phyloP scores from a whole-genome alignment of 1,140 invertebrate species.

The Ceratosolen fusciceps region DNA sequence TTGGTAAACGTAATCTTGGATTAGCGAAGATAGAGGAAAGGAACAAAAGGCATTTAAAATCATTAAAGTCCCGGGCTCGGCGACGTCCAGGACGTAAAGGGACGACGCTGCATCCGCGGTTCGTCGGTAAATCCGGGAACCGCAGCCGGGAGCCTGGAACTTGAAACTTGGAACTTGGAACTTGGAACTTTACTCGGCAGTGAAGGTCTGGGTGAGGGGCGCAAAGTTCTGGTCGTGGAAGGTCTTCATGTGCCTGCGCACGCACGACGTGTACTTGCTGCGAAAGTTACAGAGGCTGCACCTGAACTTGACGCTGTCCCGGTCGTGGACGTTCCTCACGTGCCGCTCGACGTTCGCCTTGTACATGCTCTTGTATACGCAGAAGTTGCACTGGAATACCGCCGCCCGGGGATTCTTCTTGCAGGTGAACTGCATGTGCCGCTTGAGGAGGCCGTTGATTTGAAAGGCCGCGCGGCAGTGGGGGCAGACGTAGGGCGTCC shows the following conservation, averaged over 20 bases:
- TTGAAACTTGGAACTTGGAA: too few relatives aligned
- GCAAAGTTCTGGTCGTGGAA: conserved; percentile 54
- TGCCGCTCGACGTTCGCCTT: conserved; percentile 66
- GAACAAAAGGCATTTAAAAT: too few relatives aligned
- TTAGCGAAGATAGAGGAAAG: too few relatives aligned
- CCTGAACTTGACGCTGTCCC: conserved; percentile 60
- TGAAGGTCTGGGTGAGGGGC: background rate
- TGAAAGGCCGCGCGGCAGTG: conserved; percentile 66
- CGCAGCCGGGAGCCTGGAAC: too few relatives aligned
- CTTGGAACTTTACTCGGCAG: too few relatives aligned
- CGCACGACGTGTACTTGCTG: conserved; percentile 66
- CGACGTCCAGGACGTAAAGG: too few relatives aligned
- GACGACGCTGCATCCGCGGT: too few relatives aligned
- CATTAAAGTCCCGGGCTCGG: too few relatives aligned
- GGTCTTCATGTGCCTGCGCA: conserved; percentile 63
- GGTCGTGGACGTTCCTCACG: conserved; percentile 64
- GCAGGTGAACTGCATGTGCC: conserved; percentile 68
- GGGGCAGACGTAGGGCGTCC: conserved; percentile 54
- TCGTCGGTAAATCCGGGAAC: too few relatives aligned
- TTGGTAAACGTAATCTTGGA: too few relatives aligned
- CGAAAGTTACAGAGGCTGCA: conserved; percentile 66
- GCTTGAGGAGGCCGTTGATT: conserved; percentile 64
- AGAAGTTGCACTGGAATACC: conserved; percentile 61
- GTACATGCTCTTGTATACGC: conserved; percentile 64
- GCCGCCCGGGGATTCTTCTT: conserved; percentile 60